Evolutionary conservation across 2,888 invertebrate species (phyloP), one percentile per base, ranked within the genome.

Genomic region (Pherbina coryleti): DNA sequence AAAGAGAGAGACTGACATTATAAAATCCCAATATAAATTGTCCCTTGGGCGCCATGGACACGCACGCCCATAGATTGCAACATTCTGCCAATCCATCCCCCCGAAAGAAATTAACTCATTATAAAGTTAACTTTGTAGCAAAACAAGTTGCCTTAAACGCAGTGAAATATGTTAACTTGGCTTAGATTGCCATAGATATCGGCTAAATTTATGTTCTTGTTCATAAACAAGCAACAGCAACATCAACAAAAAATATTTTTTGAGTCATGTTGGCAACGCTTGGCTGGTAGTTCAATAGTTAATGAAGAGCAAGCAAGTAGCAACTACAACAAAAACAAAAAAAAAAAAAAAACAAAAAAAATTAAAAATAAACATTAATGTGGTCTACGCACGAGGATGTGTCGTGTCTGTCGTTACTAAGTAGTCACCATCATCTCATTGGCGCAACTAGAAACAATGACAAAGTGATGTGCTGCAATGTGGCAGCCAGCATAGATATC

Each of bases 401-500:
- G 11, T 25, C 60, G 60, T 60, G 60, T 22, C 60, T 60, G 60
- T 60, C 8, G 9, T 60, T 60, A 44, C 55, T 22, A 55, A 55
- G 19, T 55, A n/a, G 22, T 55, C 55, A 55, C 19, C 19, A 44
- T 1, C 55, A n/a, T n/a, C n/a, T n/a, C n/a, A 55, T 55, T 22
- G 55, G 3, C 1, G n/a, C 8, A 55, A 8, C 62, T 28, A 11
- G 22, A 14, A 17, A 31, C 62, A 17, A 62, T 62, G 62, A 62
- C 62, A 22, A 17, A 19, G 25, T 28, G 25, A 22, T 62, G 62
- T 62, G 28, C 62, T 17, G 25, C 22, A 62, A 28, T 22, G 62
- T 28, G 28, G 28, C 28, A 19, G 67, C 37, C 67, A 44, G 44
- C 44, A 14, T n/a, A 60, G 73, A 73, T 73, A 62, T 62, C 73